These are phyloP conservation scores for Zoanthus sansibaricus DNA, from an alignment of 92 coral and sea anemone genomes.

Conservation along the genomic window DNA sequence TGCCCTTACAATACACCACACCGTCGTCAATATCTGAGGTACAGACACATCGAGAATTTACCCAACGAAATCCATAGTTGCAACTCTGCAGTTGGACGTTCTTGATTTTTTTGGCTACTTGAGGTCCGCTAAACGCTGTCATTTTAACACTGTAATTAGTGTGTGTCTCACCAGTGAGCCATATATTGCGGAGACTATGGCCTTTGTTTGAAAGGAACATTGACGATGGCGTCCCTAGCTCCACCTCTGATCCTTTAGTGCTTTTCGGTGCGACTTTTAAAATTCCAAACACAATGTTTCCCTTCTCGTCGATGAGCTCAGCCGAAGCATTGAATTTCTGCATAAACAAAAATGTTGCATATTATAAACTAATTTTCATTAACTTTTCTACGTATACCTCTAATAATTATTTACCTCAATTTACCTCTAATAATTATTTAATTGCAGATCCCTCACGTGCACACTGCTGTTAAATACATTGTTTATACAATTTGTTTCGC, in stretches of 20 bases:
- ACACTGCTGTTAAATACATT: too few species aligned
- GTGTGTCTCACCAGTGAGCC: constrained; percentile 59
- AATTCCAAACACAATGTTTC: constrained; percentile 78
- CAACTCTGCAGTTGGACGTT: constrained; percentile 64
- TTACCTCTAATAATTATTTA: too few species aligned
- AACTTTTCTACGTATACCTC: too few species aligned
- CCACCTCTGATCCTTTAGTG: constrained; percentile 35
- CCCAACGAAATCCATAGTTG: constrained; percentile 64
- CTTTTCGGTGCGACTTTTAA: constrained; percentile 55
- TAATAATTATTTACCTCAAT: too few species aligned
- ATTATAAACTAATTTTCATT: too few species aligned
- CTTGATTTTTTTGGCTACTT: constrained; percentile 47
- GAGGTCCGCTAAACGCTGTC: constrained; percentile 68
- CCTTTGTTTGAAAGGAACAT: constrained; percentile 68
- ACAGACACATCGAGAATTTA: constrained; percentile 63
- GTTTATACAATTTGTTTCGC: too few species aligned
- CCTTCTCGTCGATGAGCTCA: constrained; percentile 79
- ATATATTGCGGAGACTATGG: constrained; percentile 32
- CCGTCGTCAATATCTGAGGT: constrained; percentile 57
- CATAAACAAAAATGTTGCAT: neutral
- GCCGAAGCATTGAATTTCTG: constrained; percentile 74
- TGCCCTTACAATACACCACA: constrained; percentile 70
- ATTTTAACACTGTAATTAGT: constrained; percentile 54
- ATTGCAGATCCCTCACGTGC: too few species aligned
- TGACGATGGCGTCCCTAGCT: constrained; percentile 63